phyloP scores from a whole-genome alignment of 1,140 invertebrate genomes.

The Chrysopa pallens region DNA sequence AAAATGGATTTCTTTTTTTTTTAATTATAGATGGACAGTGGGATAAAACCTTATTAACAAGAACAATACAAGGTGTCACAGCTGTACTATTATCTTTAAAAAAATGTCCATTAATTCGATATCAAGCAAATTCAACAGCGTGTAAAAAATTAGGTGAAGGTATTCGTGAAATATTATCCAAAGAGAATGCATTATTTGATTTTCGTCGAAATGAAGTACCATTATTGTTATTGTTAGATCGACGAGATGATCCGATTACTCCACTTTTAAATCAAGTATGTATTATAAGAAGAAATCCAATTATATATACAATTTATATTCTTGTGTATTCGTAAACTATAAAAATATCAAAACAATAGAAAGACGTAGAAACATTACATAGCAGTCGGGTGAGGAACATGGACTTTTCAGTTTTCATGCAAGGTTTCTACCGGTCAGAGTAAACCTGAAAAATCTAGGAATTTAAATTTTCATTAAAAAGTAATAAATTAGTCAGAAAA shows the following conservation, averaged over 20 bases:
- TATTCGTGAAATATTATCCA: conserved; percentile 62
- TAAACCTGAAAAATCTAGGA: too few species aligned
- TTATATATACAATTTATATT: conserved; percentile 1
- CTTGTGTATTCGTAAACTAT: too few species aligned
- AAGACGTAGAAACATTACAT: too few species aligned
- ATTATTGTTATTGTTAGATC: conserved; percentile 73
- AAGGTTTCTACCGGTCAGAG: too few species aligned
- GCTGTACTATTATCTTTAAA: conserved; percentile 82
- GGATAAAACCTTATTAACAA: conserved; percentile 31
- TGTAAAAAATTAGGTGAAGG: conserved; percentile 73
- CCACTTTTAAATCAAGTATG: conserved; percentile 79
- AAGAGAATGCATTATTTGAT: conserved; percentile 76
- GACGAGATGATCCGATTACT: conserved; percentile 86
- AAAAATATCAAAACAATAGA: too few species aligned
- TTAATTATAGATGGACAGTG: not conserved
- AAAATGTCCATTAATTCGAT: conserved; percentile 78
- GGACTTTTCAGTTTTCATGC: too few species aligned
- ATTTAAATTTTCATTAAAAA: too few species aligned
- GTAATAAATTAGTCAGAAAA: too few species aligned
- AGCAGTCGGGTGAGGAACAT: too few species aligned
- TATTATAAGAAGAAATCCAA: not conserved
- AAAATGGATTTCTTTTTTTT: not conserved
- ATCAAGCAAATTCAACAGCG: conserved; percentile 75
- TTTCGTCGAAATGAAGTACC: conserved; percentile 49
- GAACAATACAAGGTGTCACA: conserved; percentile 70